Evolutionary conservation across 1,140 invertebrate genomes (phyloP).

Genomic region (Lethocerus indicus): DNA sequence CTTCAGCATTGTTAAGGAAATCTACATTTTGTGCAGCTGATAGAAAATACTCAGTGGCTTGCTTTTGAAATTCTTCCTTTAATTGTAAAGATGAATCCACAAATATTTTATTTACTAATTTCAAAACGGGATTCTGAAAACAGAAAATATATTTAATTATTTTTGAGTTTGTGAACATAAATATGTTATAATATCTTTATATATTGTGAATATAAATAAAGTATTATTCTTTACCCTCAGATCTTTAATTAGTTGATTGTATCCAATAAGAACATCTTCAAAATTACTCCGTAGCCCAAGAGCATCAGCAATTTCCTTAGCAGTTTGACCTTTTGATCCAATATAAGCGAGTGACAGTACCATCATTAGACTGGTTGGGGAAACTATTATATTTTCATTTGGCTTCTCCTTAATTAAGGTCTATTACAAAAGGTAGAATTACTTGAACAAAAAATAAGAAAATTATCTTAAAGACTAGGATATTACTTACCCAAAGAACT

Average conservation of each 20-base stretch:
- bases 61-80: constrained; percentile 26
- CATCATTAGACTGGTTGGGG: constrained; percentile 22
- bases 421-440: too few species aligned
- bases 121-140: constrained; percentile 27
- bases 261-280: not conserved
- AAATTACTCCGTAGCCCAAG: constrained; percentile 20
- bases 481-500: too few species aligned
- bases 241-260: constrained; percentile 19
- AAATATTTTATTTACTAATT: constrained; percentile 44
- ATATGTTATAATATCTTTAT: too few species aligned
- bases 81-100: constrained; percentile 30
- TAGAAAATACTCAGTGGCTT: constrained; percentile 30
- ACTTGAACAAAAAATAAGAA: too few species aligned
- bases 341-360: constrained; percentile 32
- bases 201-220: too few species aligned
- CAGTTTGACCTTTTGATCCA: constrained; percentile 35
- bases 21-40: constrained; percentile 33
- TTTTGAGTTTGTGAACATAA: not conserved
- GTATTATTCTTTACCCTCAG: constrained; percentile 9
- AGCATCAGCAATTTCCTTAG: constrained; percentile 27
- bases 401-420: not conserved
- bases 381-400: constrained; percentile 17
- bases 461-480: too few species aligned
- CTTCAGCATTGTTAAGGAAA: constrained; percentile 27
- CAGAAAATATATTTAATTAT: constrained; percentile 6